phyloP scores from a whole-genome alignment of 1,140 invertebrate genomes.

The Formica exsecta region DNA sequence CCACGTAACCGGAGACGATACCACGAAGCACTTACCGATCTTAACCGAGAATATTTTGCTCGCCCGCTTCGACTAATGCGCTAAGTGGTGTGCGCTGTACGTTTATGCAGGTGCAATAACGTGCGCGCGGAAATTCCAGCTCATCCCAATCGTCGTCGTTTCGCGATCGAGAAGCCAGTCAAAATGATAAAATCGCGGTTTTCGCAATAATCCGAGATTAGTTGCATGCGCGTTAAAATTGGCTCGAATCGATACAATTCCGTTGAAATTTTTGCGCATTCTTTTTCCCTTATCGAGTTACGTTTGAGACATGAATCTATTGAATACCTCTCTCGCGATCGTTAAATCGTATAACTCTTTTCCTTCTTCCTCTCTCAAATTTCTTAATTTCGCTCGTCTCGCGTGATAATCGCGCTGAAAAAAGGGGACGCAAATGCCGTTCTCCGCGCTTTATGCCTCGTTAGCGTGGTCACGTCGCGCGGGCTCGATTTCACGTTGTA shows the following conservation, averaged over 20 bases:
- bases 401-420: constrained; percentile 47
- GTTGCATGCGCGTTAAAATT: neutral
- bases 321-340: constrained; percentile 8
- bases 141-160: constrained; percentile 38
- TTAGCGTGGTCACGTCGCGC: constrained; percentile 56
- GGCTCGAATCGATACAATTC: neutral
- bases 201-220: constrained; percentile 1
- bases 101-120: constrained; percentile 23
- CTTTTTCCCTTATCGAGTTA: neutral
- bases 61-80: constrained; percentile 62
- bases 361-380: neutral
- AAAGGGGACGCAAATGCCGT: constrained; percentile 13
- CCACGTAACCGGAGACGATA: constrained; percentile 70
- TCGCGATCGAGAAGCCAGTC: constrained; percentile 19
- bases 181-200: constrained; percentile 26
- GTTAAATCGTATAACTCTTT: constrained; percentile 6
- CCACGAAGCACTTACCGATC: constrained; percentile 47
- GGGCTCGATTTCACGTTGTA: constrained; percentile 58
- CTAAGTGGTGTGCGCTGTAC: constrained; percentile 66
- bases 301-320: constrained; percentile 22
- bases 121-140: neutral
- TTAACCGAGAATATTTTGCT: constrained; percentile 63
- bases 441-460: constrained; percentile 69
- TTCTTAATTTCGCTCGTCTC: constrained; percentile 44
- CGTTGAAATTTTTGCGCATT: neutral